Conservation (phyloP, 2,113 vertebrate genomes). For the Salvator merianae region DNA sequence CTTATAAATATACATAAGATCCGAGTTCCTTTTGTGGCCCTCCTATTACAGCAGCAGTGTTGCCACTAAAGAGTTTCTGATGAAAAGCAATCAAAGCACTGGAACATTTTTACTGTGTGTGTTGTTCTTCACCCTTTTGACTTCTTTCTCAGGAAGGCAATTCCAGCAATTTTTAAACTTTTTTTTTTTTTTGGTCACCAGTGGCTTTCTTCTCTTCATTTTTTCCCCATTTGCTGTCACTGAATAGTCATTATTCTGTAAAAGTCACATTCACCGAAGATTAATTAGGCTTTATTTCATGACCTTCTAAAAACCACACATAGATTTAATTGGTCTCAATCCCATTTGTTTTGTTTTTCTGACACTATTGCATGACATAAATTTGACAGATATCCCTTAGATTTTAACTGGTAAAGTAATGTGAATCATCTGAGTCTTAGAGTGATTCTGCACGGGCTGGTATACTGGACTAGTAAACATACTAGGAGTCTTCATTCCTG, state of each 20-base stretch:
- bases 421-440: not conserved
- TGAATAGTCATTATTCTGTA: not conserved
- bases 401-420: not conserved
- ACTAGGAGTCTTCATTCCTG: too few species aligned
- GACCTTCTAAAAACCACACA: not conserved
- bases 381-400: not conserved
- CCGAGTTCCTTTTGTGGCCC: conserved; percentile 12
- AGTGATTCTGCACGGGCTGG: too few species aligned
- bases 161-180: not conserved
- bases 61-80: conserved; percentile 32
- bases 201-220: not conserved
- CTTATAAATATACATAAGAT: conserved; percentile 27
- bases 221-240: not conserved
- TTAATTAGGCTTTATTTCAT: conserved; percentile 14
- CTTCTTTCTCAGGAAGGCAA: not conserved
- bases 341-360: not conserved
- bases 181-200: not conserved
- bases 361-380: not conserved
- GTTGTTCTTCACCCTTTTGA: not conserved
- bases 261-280: conserved; percentile 26
- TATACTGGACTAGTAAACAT: too few species aligned
- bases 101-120: not conserved
- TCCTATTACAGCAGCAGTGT: conserved; percentile 12
- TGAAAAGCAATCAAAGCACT: conserved; percentile 10
- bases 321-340: conserved; percentile 7